A percentile compares a stretch with the other conserved stretches of the same genome.
These are phyloP conservation scores for Drosophila nigritarsus DNA, from an alignment of 2,888 invertebrate genomes.

Conservation along the genomic window DNA sequence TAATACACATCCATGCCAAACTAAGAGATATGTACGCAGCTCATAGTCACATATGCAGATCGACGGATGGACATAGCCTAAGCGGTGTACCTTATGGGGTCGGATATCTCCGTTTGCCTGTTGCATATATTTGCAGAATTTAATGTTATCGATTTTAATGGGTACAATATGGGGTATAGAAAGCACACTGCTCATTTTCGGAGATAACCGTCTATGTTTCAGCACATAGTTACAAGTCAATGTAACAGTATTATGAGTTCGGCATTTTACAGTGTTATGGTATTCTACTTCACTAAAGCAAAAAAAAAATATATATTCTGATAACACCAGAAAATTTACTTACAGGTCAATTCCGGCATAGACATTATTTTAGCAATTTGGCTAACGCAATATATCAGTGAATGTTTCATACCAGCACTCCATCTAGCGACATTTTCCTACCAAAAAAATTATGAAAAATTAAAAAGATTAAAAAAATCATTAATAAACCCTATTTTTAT, in stretches of 20 bases:
- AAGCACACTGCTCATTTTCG: neutral
- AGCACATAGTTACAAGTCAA: neutral
- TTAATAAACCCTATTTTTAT: neutral
- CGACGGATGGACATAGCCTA: neutral
- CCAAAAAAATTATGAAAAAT: conserved; percentile 20
- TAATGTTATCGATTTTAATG: neutral
- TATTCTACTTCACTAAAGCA: neutral
- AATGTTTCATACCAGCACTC: conserved; percentile 16
- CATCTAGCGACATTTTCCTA: conserved; percentile 16
- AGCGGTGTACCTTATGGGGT: neutral
- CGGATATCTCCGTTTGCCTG: neutral
- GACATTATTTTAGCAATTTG: conserved; percentile 18
- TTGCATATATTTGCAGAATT: neutral
- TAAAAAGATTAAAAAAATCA: conserved; percentile 6
- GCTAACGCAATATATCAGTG: conserved; percentile 13
- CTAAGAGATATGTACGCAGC: neutral
- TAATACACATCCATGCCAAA: neutral
- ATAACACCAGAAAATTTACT: conserved; percentile 3
- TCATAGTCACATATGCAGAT: neutral
- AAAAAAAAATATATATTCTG: neutral
- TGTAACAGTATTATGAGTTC: neutral
- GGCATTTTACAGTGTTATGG: neutral
- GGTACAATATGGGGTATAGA: neutral
- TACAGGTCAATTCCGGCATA: conserved; percentile 27
- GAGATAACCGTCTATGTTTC: neutral